Conservation (phyloP, 2,888 invertebrate species). For the Oligia latruncula region DNA sequence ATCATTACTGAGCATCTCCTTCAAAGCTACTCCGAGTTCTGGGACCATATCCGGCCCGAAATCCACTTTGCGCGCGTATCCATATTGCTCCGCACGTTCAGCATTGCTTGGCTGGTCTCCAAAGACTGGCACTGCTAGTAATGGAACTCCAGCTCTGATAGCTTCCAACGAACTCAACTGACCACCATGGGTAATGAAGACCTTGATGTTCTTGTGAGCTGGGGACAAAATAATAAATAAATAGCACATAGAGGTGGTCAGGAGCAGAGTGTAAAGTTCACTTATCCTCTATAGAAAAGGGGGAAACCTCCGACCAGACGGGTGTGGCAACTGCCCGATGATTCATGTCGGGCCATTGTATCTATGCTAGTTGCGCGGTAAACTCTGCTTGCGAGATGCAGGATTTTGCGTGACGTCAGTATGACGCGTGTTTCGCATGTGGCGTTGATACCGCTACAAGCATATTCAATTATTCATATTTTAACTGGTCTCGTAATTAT, state of each 20-base stretch:
- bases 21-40: conserved; percentile 67
- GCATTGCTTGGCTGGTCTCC: conserved; percentile 82
- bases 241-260: no score
- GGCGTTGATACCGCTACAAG: no score
- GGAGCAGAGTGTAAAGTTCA: no score
- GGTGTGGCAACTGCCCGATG: no score
- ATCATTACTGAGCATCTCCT: conserved; percentile 73
- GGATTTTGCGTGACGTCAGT: no score
- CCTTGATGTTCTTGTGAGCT: conserved; percentile 74
- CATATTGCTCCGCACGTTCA: conserved; percentile 64
- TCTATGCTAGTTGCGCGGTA: no score
- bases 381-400: no score
- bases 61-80: conserved; percentile 71
- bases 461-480: not conserved
- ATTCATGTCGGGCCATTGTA: no score
- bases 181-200: conserved; percentile 78
- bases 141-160: conserved; percentile 74
- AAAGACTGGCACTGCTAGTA: conserved; percentile 78
- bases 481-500: not conserved
- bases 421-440: no score
- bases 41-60: conserved; percentile 68
- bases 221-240: not conserved
- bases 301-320: no score
- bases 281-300: no score
- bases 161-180: conserved; percentile 75